These are phyloP conservation scores for Echinops telfairi DNA, from an alignment of 2,113 vertebrate genomes.

Conservation along the genomic window DNA sequence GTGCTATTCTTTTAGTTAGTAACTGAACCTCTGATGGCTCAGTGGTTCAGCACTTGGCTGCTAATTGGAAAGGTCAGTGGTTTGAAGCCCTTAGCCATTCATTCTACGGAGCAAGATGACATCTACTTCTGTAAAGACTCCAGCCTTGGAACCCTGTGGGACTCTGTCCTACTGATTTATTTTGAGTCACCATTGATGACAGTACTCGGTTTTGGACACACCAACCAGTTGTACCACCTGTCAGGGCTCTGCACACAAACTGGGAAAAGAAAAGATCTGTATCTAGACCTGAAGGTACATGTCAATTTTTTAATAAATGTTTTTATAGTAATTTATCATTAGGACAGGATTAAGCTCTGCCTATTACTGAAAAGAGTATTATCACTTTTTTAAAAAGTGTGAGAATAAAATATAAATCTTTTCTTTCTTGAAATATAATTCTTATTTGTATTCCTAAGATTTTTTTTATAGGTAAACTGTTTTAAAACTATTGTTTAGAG, in stretches of 20 bases:
- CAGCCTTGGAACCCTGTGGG: background rate
- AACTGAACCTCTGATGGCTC: background rate
- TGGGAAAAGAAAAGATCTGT: constrained; percentile 1
- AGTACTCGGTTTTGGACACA: background rate
- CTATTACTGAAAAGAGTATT: constrained; percentile 5
- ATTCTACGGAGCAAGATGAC: background rate
- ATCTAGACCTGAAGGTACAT: constrained; percentile 35
- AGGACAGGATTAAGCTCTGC: constrained; percentile 40
- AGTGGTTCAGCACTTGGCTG: background rate
- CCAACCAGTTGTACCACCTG: background rate
- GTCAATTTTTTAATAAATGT: constrained; percentile 33
- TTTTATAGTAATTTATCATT: constrained; percentile 37
- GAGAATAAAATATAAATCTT: constrained; percentile 27
- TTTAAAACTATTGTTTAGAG: background rate
- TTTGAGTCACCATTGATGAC: too few species aligned
- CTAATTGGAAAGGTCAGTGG: background rate
- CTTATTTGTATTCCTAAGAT: background rate
- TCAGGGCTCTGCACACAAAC: background rate
- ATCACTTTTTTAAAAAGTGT: constrained; percentile 33
- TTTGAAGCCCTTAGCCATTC: background rate
- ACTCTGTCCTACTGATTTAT: background rate
- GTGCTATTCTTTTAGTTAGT: background rate
- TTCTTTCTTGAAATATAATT: background rate
- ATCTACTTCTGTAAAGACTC: background rate
- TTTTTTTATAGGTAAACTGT: background rate